Conservation (phyloP, 1,140 invertebrate genomes). For the Plodia interpunctella region DNA sequence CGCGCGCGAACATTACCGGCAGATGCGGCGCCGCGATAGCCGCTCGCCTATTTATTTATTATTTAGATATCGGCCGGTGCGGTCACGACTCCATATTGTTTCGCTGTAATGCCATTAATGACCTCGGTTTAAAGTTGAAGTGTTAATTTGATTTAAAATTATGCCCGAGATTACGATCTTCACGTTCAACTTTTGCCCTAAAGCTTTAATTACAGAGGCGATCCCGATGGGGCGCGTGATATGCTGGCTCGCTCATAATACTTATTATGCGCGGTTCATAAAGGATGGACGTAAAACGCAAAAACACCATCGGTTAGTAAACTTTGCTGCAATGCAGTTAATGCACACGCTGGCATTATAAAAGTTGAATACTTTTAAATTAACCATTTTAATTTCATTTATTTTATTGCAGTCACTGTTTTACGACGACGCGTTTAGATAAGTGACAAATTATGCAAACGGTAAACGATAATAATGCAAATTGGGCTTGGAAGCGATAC, state of each 20-base stretch:
- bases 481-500: conserved; percentile 10
- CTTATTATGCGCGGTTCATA: conserved; percentile 28
- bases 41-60: conserved; percentile 73
- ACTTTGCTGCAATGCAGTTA: conserved; percentile 37
- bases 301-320: conserved; percentile 29
- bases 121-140: conserved; percentile 75
- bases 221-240: conserved; percentile 52
- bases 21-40: conserved; percentile 66
- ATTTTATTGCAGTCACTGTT: conserved; percentile 20
- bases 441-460: conserved; percentile 43
- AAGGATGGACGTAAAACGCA: conserved; percentile 26
- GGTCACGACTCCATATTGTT: conserved; percentile 76
- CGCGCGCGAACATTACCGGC: conserved; percentile 65
- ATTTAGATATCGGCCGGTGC: conserved; percentile 72
- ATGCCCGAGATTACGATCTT: conserved; percentile 68
- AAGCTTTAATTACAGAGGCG: conserved; percentile 63
- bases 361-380: conserved; percentile 32
- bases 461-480: conserved; percentile 21
- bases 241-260: conserved; percentile 23
- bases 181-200: conserved; percentile 67
- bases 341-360: conserved; percentile 36
- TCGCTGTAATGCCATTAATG: conserved; percentile 72
- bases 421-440: conserved; percentile 24
- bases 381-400: conserved; percentile 35
- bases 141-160: conserved; percentile 77